phyloP scores from a whole-genome alignment of 30 jellyfish, hydroid and myxozoan species.

The Catostylus mosaicus region DNA sequence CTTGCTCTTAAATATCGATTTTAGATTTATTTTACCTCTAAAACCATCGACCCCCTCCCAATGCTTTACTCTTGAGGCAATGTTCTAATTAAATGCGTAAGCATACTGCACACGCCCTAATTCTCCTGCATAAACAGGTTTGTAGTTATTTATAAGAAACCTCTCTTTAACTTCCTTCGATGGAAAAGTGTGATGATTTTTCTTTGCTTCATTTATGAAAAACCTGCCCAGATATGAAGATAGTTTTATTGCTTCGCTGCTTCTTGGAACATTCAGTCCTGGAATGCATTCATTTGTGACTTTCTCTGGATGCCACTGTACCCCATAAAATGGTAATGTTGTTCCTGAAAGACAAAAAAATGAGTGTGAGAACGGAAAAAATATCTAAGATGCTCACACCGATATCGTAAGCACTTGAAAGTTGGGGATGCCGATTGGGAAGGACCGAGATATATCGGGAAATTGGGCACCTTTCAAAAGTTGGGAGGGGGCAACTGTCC shows the following conservation, averaged over 20 bases:
- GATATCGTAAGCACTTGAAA: no score
- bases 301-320: constrained; percentile 95
- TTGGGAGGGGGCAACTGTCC: no score
- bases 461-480: no score
- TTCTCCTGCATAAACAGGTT: constrained; percentile 53
- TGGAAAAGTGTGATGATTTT: constrained; percentile 43
- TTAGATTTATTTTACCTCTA: no score
- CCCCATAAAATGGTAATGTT: constrained; percentile 93
- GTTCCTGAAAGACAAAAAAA: constrained; percentile 48
- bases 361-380: no score
- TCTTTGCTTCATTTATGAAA: constrained; percentile 64
- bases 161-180: constrained; percentile 22
- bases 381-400: no score
- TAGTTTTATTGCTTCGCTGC: constrained; percentile 41
- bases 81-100: constrained; percentile 4
- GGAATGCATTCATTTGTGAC: constrained; percentile 60
- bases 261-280: constrained; percentile 56
- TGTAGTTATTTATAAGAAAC: constrained; percentile 24
- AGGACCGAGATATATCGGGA: no score
- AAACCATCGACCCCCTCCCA: not conserved
- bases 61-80: not conserved
- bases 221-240: constrained; percentile 45
- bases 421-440: no score
- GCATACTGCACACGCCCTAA: constrained; percentile 39
- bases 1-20: not conserved